A percentile compares a stretch with the other conserved stretches of the same genome.
phyloP scores from a whole-genome alignment of 2,113 vertebrate species.

The Hypomesus transpacificus region DNA sequence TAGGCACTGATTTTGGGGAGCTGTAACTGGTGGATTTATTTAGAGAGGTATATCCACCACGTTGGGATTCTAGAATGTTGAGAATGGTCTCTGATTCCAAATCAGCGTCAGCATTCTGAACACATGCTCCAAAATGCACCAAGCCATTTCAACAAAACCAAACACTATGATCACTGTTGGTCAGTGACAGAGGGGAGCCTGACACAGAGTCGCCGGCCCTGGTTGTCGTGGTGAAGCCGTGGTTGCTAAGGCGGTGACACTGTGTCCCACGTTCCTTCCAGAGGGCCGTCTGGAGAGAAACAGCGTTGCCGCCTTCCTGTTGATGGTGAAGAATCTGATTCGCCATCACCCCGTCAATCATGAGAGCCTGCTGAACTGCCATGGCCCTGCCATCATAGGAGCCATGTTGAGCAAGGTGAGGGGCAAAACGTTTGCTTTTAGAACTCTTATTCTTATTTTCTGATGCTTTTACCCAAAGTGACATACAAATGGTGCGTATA shows the following conservation, averaged over 20 bases:
- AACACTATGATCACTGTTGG: too few species aligned
- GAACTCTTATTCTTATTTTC: background rate
- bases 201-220: too few species aligned
- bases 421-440: background rate
- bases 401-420: constrained; percentile 88
- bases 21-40: too few species aligned
- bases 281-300: constrained; percentile 90
- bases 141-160: background rate
- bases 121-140: background rate
- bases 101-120: background rate
- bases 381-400: constrained; percentile 86
- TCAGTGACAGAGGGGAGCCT: too few species aligned
- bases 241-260: constrained; percentile 7
- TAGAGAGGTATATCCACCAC: too few species aligned
- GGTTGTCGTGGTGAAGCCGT: too few species aligned
- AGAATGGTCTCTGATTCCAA: background rate
- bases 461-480: background rate
- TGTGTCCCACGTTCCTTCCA: constrained; percentile 35
- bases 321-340: constrained; percentile 92
- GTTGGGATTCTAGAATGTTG: too few species aligned
- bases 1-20: too few species aligned
- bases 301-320: constrained; percentile 86
- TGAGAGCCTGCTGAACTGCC: constrained; percentile 89
- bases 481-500: too few species aligned
- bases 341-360: constrained; percentile 85